Evolutionary conservation across 1,140 invertebrate genomes (phyloP), one percentile per base, ranked within the genome.

Genomic region (Drosophila kohkoa): DNA sequence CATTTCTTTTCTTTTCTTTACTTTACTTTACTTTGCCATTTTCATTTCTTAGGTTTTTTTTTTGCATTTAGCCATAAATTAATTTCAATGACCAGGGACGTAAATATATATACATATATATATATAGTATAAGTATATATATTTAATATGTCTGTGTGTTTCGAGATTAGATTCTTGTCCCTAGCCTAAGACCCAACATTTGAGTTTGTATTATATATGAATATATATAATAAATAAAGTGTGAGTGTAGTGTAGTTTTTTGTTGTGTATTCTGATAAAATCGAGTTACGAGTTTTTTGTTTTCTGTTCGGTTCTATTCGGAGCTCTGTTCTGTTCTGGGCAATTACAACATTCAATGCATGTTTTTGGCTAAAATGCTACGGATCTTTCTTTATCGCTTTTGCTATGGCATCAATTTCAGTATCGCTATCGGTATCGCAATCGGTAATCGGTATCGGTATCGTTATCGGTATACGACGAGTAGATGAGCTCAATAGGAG

Each of bases 321-420:
- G 43, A 71, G 66, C 58, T 77, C 60, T 77, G 20, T 65, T 65
- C 32, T 54, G 54, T 25, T 77, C 59, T 82, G 66, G 64, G 64
- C 71, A 79, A 87, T 82, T 87, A 87, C 83, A 88, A 88, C 77
- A 87, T 88, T 77, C 52, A 80, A 59, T 10, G 46, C 73, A 59
- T 65, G 63, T 10, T 51, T 77, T 63, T 65, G 63, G 62, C 35
- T 68, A 51, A 46, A 52, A 15, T 16, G 16, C 16, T 16, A 25
- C 35, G 16, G 8, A 20, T 66, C 49, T 66, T 25, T 65, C 35
- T 65, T 28, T 60, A 25, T 20, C 41, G 13, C 59, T 51, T 60
- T 48, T 51, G 6, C 64, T 60, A 68, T 54, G 51, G 15, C 32
- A 43, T 46, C 35, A 11, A 11, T 60, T 52, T 54, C 32, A 30